Conservation (phyloP, 2,113 vertebrate genomes). For the Dipodomys spectabilis region DNA sequence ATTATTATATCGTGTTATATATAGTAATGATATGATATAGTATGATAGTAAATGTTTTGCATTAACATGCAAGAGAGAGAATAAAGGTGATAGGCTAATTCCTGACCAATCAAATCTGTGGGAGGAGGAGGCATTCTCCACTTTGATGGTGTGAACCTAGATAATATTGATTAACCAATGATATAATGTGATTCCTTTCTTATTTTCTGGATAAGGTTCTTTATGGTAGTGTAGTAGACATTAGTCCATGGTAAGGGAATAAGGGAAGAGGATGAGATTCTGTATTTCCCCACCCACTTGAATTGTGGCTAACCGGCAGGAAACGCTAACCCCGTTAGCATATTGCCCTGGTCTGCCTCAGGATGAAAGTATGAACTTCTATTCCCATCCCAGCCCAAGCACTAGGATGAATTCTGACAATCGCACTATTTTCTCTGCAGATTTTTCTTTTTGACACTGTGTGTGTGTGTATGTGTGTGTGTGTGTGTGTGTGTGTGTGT, state of each 20-base stretch:
- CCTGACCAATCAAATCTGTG: not conserved
- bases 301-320: slow-evolving; percentile 60
- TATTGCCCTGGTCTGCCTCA: slow-evolving; percentile 1
- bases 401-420: slow-evolving; percentile 38
- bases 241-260: slow-evolving; percentile 23
- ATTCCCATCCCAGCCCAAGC: not conserved
- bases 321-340: slow-evolving; percentile 25
- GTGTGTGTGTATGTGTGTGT: not conserved
- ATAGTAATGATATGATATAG: no score
- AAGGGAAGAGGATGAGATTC: not conserved
- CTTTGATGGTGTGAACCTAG: not conserved
- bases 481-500: not conserved
- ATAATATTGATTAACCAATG: not conserved
- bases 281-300: not conserved
- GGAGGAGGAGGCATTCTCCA: not conserved
- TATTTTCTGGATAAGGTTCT: slow-evolving; percentile 44
- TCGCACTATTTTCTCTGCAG: not conserved
- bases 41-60: not conserved
- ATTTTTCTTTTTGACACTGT: not conserved
- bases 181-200: slow-evolving; percentile 7
- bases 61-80: slow-evolving; percentile 30
- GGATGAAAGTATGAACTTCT: not conserved
- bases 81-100: not conserved
- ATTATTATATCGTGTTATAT: no score
- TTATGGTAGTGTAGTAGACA: slow-evolving; percentile 50